Conservation (phyloP, 2,888 invertebrate species). For the Drosophila paracracens region DNA sequence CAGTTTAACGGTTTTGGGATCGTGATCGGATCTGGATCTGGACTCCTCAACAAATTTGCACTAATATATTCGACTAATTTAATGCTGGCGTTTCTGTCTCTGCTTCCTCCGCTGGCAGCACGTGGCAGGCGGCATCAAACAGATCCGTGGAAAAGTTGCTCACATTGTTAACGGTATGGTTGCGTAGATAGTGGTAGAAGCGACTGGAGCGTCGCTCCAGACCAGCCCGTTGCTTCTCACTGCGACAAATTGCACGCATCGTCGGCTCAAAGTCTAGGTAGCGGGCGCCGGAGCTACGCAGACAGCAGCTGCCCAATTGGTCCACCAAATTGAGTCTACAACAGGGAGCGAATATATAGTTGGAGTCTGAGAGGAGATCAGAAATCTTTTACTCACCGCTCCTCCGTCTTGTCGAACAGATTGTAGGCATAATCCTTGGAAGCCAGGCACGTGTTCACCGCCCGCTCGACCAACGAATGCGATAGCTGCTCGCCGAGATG, state of each 20-base stretch:
- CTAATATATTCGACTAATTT: conserved; percentile 43
- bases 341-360: conserved; percentile 37
- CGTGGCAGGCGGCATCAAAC: conserved; percentile 85
- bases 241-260: conserved; percentile 89
- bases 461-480: conserved; percentile 80
- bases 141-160: conserved; percentile 85
- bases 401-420: conserved; percentile 75
- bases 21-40: not conserved
- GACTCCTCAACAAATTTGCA: conserved; percentile 27
- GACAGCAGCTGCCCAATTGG: conserved; percentile 85
- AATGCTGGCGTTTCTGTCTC: not conserved
- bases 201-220: conserved; percentile 89
- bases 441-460: conserved; percentile 76
- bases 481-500: conserved; percentile 79
- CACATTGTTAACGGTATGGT: conserved; percentile 84
- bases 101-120: conserved; percentile 48
- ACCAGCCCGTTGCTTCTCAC: conserved; percentile 87
- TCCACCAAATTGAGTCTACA: conserved; percentile 86
- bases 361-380: accelerated
- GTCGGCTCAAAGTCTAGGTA: conserved; percentile 90
- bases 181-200: conserved; percentile 92
- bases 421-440: conserved; percentile 81
- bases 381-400: conserved; percentile 63
- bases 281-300: conserved; percentile 86
- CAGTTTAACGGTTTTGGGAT: not conserved